A percentile compares a stretch with the other conserved stretches of the same genome.
Conservation (phyloP, 2,113 vertebrate genomes). For the Sinosuthora webbiana region DNA sequence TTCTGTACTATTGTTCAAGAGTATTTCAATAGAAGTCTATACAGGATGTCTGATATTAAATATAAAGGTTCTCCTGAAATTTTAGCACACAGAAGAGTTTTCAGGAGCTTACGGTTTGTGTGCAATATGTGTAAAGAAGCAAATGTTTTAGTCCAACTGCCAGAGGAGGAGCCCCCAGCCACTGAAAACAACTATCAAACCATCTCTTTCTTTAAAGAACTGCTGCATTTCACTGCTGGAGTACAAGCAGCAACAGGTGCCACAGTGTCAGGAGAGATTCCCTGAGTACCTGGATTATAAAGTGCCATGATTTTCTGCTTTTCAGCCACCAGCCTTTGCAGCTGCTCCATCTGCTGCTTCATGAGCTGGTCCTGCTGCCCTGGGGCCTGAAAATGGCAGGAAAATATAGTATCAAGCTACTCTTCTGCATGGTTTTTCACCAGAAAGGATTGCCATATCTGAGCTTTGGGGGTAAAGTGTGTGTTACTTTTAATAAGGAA, state of each 20-base stretch:
- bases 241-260: not conserved
- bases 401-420: not conserved
- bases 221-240: not conserved
- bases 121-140: not conserved
- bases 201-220: not conserved
- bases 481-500: not conserved
- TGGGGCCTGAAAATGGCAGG: not conserved
- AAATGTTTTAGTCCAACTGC: not conserved
- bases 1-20: not conserved
- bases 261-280: not conserved
- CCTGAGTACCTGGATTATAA: conserved; percentile 54
- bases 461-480: not conserved
- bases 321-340: conserved; percentile 67
- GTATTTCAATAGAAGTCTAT: not conserved
- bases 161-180: not conserved
- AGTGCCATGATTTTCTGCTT: conserved; percentile 65
- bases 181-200: not conserved
- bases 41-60: not conserved
- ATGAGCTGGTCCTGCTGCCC: conserved; percentile 17
- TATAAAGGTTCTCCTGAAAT: not conserved
- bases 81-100: not conserved
- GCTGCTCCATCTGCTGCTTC: conserved; percentile 57
- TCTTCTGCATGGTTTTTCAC: not conserved
- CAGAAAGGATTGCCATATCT: not conserved
- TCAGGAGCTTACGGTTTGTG: not conserved